Evolutionary conservation across 2,113 vertebrate species (phyloP).

Genomic region (Conger conger): DNA sequence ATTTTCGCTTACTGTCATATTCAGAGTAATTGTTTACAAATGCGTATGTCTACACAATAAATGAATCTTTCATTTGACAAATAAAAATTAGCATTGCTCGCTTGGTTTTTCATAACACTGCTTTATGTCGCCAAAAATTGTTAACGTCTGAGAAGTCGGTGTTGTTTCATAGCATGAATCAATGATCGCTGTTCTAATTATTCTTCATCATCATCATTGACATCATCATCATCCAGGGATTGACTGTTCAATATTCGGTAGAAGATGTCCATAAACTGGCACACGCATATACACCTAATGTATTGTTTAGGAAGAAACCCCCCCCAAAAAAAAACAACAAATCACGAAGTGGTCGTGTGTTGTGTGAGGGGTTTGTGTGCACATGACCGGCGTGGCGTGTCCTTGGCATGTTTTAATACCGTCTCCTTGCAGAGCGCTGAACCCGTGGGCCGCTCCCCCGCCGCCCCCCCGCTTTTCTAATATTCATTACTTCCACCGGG

Average conservation of each 20-base stretch:
- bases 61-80: background rate
- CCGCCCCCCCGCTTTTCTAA: constrained; percentile 67
- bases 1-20: background rate
- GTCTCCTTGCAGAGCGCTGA: constrained; percentile 19
- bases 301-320: background rate
- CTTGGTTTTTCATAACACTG: no score
- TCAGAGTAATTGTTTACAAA: no score
- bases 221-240: no score
- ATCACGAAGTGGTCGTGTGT: background rate
- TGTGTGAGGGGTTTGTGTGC: no score
- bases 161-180: no score
- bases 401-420: constrained; percentile 53
- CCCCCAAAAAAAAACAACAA: background rate
- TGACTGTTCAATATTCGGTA: no score
- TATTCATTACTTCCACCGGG: constrained; percentile 75
- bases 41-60: background rate
- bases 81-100: no score
- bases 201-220: no score
- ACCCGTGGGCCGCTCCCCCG: constrained; percentile 56
- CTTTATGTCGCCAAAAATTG: background rate
- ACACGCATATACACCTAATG: background rate
- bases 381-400: constrained; percentile 42
- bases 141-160: no score
- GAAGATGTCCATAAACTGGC: no score
- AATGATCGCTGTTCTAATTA: no score